Evolutionary conservation across 2,113 vertebrate species (phyloP).

Genomic region (Callorhinus ursinus): DNA sequence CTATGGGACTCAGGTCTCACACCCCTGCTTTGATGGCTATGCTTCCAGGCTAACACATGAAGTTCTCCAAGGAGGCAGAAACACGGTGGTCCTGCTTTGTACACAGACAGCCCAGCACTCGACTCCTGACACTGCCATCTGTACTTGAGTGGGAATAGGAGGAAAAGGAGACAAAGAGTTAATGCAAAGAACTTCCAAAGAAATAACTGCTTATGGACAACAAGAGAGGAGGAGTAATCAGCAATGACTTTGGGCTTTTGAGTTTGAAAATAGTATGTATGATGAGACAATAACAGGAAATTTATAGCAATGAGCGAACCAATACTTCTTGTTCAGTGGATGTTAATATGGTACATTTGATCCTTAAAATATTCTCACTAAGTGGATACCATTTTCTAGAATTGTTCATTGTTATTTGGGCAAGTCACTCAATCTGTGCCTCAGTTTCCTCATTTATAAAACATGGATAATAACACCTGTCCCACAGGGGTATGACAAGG

Average conservation of each 20-base stretch:
- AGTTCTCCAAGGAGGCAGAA: background rate
- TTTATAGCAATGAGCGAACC: background rate
- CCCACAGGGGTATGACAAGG: background rate
- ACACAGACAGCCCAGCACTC: background rate
- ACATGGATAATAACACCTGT: background rate
- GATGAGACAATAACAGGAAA: background rate
- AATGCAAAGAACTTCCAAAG: background rate
- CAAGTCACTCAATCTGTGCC: background rate
- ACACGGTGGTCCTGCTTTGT: background rate
- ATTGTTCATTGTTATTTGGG: background rate
- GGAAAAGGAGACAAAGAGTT: background rate
- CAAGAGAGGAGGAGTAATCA: background rate
- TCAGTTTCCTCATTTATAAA: background rate
- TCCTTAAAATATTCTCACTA: background rate
- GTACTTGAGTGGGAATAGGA: background rate
- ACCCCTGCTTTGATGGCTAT: background rate
- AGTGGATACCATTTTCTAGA: background rate
- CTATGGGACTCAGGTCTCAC: background rate
- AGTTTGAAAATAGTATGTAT: background rate
- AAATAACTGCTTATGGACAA: background rate
- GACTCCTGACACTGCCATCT: too few species aligned
- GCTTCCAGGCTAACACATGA: background rate
- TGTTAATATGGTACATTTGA: background rate
- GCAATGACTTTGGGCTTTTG: background rate
- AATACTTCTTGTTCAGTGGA: background rate